Evolutionary conservation across 2,797 vertebrate genomes (phyloP).

Genomic region (Semaprochilodus insignis): DNA sequence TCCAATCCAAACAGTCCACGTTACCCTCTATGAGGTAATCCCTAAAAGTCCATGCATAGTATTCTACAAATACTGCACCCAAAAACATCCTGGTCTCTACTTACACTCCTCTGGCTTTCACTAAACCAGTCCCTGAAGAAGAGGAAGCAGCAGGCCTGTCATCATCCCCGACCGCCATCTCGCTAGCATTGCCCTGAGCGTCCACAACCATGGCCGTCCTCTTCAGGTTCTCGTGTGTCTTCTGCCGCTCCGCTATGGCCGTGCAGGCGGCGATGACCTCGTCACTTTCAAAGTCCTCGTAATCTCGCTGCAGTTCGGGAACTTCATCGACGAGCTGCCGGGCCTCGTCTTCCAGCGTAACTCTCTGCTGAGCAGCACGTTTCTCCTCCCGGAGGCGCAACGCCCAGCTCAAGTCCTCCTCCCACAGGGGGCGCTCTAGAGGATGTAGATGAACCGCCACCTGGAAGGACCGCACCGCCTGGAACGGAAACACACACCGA

Average conservation of each 20-base stretch:
- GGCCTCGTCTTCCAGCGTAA: constrained; percentile 70
- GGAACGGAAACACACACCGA: constrained; percentile 36
- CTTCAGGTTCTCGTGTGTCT: constrained; percentile 76
- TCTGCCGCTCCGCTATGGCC: constrained; percentile 90
- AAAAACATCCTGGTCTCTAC: neutral
- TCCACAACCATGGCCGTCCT: constrained; percentile 82
- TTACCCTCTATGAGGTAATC: constrained; percentile 1
- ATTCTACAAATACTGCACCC: neutral
- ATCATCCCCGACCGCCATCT: constrained; percentile 54
- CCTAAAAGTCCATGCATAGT: neutral
- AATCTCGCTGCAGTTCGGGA: constrained; percentile 88
- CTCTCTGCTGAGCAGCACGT: constrained; percentile 70
- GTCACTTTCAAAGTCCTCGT: constrained; percentile 94
- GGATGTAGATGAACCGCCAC: constrained; percentile 90
- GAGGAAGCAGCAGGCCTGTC: constrained; percentile 40
- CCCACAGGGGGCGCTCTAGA: constrained; percentile 86
- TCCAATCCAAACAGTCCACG: neutral
- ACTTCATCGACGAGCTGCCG: constrained; percentile 67
- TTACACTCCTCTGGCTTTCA: constrained; percentile 84
- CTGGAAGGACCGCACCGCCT: constrained; percentile 85
- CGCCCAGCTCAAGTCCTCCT: constrained; percentile 93
- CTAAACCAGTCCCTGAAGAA: constrained; percentile 79
- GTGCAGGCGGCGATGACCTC: constrained; percentile 93
- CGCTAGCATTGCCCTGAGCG: constrained; percentile 65
- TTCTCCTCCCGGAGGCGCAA: constrained; percentile 82